phyloP scores from a whole-genome alignment of 1,140 invertebrate species.

The Muscidifurax raptorellus region DNA sequence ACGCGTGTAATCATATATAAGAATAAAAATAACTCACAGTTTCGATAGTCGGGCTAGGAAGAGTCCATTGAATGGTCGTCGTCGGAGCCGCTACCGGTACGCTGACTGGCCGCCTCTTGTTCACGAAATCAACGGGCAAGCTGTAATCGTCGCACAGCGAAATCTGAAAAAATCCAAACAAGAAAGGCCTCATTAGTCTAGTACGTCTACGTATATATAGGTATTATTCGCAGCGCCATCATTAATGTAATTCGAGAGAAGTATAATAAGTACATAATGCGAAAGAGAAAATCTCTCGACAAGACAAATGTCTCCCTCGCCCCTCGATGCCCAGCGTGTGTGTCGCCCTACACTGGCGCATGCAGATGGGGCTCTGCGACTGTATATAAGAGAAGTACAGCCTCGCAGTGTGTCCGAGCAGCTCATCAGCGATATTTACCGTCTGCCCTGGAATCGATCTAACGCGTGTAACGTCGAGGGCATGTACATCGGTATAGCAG shows the following conservation, averaged over 20 bases:
- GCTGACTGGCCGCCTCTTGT: conserved; percentile 79
- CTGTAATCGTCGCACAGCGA: conserved; percentile 88
- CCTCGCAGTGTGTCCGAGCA: conserved; percentile 51
- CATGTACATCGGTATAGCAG: conserved; percentile 47
- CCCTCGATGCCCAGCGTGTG: neutral
- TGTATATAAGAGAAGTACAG: neutral
- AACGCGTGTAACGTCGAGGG: conserved; percentile 26
- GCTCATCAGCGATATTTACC: conserved; percentile 72
- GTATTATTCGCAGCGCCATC: too few relatives aligned
- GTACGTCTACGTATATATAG: neutral
- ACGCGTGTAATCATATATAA: too few relatives aligned
- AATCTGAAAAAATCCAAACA: conserved; percentile 78
- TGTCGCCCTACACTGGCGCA: neutral
- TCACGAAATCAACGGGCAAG: conserved; percentile 86
- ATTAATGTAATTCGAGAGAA: too few relatives aligned
- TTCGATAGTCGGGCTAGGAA: conserved; percentile 79
- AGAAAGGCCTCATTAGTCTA: neutral
- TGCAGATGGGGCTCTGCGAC: too few relatives aligned
- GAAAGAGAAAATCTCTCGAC: too few relatives aligned
- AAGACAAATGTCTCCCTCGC: too few relatives aligned
- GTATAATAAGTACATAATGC: too few relatives aligned
- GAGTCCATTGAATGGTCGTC: conserved; percentile 75
- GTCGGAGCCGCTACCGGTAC: conserved; percentile 74
- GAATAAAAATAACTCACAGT: conserved; percentile 73
- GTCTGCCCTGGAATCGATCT: conserved; percentile 64